A percentile compares a stretch with the other conserved stretches of the same genome.
Conservation (phyloP, 92 coral and sea anemone species). For the Actinernus sp. region DNA sequence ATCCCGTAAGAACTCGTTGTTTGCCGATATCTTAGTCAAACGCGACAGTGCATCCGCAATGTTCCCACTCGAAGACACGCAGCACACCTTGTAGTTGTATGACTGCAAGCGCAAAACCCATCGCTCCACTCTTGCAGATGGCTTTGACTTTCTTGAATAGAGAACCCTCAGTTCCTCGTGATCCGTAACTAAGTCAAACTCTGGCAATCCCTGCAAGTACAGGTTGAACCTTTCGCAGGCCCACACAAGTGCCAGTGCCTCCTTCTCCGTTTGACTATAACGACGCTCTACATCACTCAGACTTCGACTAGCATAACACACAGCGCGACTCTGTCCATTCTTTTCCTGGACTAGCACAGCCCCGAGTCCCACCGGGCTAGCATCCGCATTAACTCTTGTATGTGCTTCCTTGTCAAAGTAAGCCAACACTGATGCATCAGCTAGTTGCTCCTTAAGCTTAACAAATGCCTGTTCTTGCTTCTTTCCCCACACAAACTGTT, state of each 20-base stretch:
- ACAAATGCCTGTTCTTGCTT: constrained; percentile 42
- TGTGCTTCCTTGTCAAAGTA: constrained; percentile 45
- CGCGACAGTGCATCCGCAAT: constrained; percentile 52
- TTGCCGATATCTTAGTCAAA: constrained; percentile 3
- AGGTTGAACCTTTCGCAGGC: constrained; percentile 52
- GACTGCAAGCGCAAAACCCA: constrained; percentile 51
- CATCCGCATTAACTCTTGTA: constrained; percentile 45
- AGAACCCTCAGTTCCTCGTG: constrained; percentile 38
- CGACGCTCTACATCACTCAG: constrained; percentile 29
- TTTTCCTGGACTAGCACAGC: constrained; percentile 48
- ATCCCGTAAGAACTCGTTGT: not conserved
- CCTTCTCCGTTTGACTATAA: constrained; percentile 59
- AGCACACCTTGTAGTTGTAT: constrained; percentile 31
- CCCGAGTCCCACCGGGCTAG: constrained; percentile 36
- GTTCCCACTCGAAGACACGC: constrained; percentile 23
- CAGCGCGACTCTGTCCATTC: constrained; percentile 27
- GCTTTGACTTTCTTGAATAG: constrained; percentile 28
- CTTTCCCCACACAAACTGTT: constrained; percentile 20
- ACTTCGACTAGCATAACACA: constrained; percentile 44
- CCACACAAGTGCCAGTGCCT: constrained; percentile 60
- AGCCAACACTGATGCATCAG: constrained; percentile 38
- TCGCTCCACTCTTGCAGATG: constrained; percentile 48
- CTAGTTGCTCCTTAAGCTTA: constrained; percentile 26
- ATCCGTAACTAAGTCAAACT: constrained; percentile 55
- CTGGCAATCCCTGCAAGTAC: constrained; percentile 22